These are phyloP conservation scores for Sardina pilchardus DNA, from an alignment of 2,113 vertebrate genomes.

Conservation along the genomic window DNA sequence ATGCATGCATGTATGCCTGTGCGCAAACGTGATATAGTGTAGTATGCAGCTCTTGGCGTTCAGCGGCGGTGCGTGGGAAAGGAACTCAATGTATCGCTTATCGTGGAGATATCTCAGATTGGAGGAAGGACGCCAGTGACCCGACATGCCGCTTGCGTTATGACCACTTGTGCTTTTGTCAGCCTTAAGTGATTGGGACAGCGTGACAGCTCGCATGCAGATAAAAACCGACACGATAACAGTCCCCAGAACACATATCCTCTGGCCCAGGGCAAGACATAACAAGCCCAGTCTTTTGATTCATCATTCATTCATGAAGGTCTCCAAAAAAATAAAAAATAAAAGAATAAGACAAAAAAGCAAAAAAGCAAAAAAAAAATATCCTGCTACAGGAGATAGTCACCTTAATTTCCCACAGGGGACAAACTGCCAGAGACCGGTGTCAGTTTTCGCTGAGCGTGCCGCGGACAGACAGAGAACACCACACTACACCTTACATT, in stretches of 20 bases:
- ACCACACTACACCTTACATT: not conserved
- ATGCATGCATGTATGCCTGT: not conserved
- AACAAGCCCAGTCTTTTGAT: not conserved
- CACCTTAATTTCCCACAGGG: not conserved
- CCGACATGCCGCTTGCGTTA: not conserved
- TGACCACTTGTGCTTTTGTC: not conserved
- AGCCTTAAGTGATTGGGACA: not conserved
- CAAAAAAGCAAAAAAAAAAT: no score
- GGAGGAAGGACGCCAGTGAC: not conserved
- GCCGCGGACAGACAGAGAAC: not conserved
- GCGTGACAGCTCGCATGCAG: not conserved
- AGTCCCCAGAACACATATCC: not conserved
- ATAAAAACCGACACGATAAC: not conserved
- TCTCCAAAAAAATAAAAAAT: not conserved
- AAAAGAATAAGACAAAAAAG: no score
- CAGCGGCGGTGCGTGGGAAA: not conserved
- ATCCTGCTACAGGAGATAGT: not conserved
- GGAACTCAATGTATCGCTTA: not conserved
- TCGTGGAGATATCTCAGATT: not conserved
- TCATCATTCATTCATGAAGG: constrained; percentile 19
- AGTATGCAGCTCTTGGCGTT: not conserved
- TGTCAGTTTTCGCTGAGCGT: constrained; percentile 14
- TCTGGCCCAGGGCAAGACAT: not conserved
- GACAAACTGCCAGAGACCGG: not conserved
- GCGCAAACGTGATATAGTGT: not conserved